Base-by-base conservation (phyloP, 2,888 invertebrate species). In the Drosophila koepferae region DNA sequence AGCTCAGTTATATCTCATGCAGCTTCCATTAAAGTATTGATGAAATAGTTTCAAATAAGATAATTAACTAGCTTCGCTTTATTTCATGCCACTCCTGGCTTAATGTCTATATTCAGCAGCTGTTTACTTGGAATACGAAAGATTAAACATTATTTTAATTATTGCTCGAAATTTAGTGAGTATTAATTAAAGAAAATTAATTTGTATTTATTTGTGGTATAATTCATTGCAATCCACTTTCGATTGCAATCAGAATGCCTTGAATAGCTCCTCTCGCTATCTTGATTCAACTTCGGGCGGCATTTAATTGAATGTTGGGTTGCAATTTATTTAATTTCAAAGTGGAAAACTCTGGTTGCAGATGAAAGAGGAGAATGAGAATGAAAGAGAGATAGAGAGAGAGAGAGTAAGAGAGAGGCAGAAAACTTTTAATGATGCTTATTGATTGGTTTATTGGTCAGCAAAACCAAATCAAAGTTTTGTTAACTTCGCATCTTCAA, bases 371-470 rank as follows among this genome's bases (percentile, higher is more conserved):
- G 40, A 28, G 54, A 38, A 2, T 8, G 36, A 36, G 1, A n/a
- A n/a, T n/a, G 9, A 10, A 3, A 46, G 3, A 8, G 8, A 46
- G 46, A n/a, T n/a, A 14, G 1, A 46, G 8, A 28, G 48, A 8
- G 16, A 10, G 9, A 46, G 3, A 8, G 16, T 16, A 16, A 14
- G 1, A 20, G 14, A 14, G 5, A 46, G 23, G 18, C 18, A 14
- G 36, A 40, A 67, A 86, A 86, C 65, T 84, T 85, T 74, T 69
- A 73, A 71, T 77, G 73, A 72, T 79, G 72, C 69, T 79, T 79
- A 82, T 84, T 79, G 86, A 81, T 75, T 81, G 67, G 60, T 76
- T 79, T 76, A 76, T 64, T 62, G 55, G 65, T 62, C 54, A 38
- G 49, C 56, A 63, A 53, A 66, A 20, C 44, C 41, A 54, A 63